Percentiles rank a stretch among this genome's conserved stretches.
Evolutionary conservation across 2,888 invertebrate species (phyloP).

Genomic region (Acleris emargana): DNA sequence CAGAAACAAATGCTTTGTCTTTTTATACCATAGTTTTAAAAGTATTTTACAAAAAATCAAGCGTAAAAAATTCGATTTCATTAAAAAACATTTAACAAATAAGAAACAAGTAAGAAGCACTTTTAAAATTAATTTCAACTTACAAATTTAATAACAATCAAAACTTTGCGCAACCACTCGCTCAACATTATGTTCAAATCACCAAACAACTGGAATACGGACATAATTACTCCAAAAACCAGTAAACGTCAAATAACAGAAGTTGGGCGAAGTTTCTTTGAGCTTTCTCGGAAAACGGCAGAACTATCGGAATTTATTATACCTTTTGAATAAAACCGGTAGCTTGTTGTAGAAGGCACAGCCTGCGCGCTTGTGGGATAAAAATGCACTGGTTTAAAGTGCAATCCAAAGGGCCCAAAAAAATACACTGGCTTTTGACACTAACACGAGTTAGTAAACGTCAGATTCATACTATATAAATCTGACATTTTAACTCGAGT

Average conservation of each 20-base stretch:
- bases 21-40: too few species aligned
- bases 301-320: conserved; percentile 27
- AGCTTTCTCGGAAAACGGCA: neutral
- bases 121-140: too few species aligned
- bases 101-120: too few species aligned
- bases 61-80: too few species aligned
- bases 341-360: neutral
- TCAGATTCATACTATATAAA: too few species aligned
- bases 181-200: neutral
- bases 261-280: conserved; percentile 15
- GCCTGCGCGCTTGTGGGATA: neutral
- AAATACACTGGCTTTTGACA: too few species aligned
- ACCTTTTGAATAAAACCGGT: conserved; percentile 28
- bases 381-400: neutral
- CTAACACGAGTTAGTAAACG: too few species aligned
- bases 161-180: neutral
- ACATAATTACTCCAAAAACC: conserved; percentile 5
- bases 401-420: too few species aligned
- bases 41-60: too few species aligned
- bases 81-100: too few species aligned
- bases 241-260: conserved; percentile 23
- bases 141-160: neutral
- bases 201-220: neutral
- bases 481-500: too few species aligned
- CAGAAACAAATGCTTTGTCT: too few species aligned